A percentile compares a stretch with the other conserved stretches of the same genome.
phyloP scores from a whole-genome alignment of 2,113 vertebrate genomes.

The Indicator indicator region DNA sequence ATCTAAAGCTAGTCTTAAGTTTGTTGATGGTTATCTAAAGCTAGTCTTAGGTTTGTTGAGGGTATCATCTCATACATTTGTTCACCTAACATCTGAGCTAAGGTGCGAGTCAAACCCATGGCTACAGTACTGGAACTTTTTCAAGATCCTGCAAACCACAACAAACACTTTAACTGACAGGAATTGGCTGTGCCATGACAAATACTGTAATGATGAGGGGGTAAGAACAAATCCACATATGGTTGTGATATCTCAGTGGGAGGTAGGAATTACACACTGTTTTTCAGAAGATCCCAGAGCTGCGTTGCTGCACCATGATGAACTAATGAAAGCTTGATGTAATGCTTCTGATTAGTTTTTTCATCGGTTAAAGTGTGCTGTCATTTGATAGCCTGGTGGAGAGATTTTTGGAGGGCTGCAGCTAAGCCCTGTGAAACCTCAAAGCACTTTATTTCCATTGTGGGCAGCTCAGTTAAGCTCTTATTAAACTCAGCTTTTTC shows the following conservation, averaged over 20 bases:
- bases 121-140: neutral
- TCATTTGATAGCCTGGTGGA: slow-evolving; percentile 22
- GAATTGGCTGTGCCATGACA: neutral
- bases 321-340: slow-evolving; percentile 7
- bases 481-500: slow-evolving; percentile 44
- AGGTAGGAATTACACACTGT: neutral
- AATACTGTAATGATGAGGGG: neutral
- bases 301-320: neutral
- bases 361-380: slow-evolving; percentile 17
- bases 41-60: neutral
- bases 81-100: neutral
- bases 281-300: neutral
- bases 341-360: neutral
- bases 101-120: neutral
- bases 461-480: neutral
- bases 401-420: neutral
- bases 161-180: neutral
- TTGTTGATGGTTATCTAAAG: neutral
- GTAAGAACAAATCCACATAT: neutral
- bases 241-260: neutral
- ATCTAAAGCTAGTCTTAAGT: neutral
- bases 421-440: slow-evolving; percentile 30
- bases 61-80: neutral
- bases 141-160: neutral
- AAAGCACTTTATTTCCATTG: slow-evolving; percentile 54